phyloP scores from a whole-genome alignment of 37 sponge, comb jelly and placozoan genomes.

The Lycopodina hypogea region DNA sequence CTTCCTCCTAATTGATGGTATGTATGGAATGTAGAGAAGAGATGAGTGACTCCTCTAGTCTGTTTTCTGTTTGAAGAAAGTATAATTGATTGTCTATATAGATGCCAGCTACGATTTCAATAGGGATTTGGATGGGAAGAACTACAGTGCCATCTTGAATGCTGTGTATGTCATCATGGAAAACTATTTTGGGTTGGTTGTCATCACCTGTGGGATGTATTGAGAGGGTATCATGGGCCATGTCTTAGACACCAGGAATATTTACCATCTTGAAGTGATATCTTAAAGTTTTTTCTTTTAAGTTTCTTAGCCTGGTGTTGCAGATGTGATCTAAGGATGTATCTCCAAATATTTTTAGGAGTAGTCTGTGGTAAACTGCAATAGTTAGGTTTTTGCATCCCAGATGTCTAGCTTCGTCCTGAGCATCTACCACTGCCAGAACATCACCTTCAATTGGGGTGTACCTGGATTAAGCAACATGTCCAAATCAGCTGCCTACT shows the following conservation, averaged over 20 bases:
- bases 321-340: slow-evolving; percentile 38
- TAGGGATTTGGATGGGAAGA: slow-evolving; percentile 24
- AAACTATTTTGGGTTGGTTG: slow-evolving; percentile 31
- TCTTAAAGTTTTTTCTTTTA: slow-evolving; percentile 29
- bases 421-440: slow-evolving; percentile 44
- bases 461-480: slow-evolving; percentile 42
- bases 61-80: slow-evolving; percentile 7
- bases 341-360: slow-evolving; percentile 44
- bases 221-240: slow-evolving; percentile 29
- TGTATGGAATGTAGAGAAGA: slow-evolving; percentile 28
- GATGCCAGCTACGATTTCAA: slow-evolving; percentile 28
- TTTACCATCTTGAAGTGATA: slow-evolving; percentile 47
- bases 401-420: slow-evolving; percentile 38
- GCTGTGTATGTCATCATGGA: slow-evolving; percentile 28
- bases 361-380: slow-evolving; percentile 43
- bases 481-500: slow-evolving; percentile 43
- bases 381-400: slow-evolving; percentile 38
- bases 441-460: slow-evolving; percentile 47
- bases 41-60: slow-evolving; percentile 20
- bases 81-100: slow-evolving; percentile 21
- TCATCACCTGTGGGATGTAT: slow-evolving; percentile 42
- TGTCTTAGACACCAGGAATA: slow-evolving; percentile 47
- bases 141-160: slow-evolving; percentile 5
- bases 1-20: slow-evolving; percentile 27
- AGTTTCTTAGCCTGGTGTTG: slow-evolving; percentile 42